A percentile compares a stretch with the other conserved stretches of the same genome.
Conservation (phyloP, 2,113 vertebrate genomes). For the Glaucomys volans region DNA sequence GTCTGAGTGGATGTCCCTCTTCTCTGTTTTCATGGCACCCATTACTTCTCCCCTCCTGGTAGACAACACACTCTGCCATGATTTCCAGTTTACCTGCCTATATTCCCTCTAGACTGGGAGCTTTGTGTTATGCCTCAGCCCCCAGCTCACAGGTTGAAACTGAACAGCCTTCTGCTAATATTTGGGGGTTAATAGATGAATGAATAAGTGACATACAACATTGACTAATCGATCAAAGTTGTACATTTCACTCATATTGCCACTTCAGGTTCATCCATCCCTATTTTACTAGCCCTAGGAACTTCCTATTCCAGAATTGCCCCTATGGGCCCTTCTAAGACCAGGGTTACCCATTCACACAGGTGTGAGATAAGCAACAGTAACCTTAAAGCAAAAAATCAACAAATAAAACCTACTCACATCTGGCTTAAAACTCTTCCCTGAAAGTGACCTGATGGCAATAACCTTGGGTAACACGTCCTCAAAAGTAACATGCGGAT, state of each 20-base stretch:
- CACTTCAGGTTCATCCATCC: not conserved
- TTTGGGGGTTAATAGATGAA: not conserved
- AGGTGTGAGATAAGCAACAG: not conserved
- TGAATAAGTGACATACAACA: not conserved
- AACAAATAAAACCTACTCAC: not conserved
- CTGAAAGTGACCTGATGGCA: not conserved
- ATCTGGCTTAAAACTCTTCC: not conserved
- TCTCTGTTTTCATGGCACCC: not conserved
- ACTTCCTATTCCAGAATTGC: not conserved
- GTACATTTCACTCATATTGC: not conserved
- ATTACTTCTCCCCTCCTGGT: not conserved
- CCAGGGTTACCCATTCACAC: not conserved
- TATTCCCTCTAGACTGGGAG: not conserved
- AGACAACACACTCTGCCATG: not conserved
- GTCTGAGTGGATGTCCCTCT: not conserved
- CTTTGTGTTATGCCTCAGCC: not conserved
- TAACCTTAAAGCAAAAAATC: constrained; percentile 34
- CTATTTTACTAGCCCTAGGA: not conserved
- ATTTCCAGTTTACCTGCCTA: not conserved
- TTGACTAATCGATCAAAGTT: not conserved
- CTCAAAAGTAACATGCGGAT: not conserved
- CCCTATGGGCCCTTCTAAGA: not conserved
- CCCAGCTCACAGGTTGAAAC: not conserved
- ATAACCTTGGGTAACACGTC: not conserved
- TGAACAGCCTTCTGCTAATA: not conserved